These are phyloP conservation scores for Heliangelus exortis DNA, from an alignment of 2,797 vertebrate genomes.

Conservation along the genomic window DNA sequence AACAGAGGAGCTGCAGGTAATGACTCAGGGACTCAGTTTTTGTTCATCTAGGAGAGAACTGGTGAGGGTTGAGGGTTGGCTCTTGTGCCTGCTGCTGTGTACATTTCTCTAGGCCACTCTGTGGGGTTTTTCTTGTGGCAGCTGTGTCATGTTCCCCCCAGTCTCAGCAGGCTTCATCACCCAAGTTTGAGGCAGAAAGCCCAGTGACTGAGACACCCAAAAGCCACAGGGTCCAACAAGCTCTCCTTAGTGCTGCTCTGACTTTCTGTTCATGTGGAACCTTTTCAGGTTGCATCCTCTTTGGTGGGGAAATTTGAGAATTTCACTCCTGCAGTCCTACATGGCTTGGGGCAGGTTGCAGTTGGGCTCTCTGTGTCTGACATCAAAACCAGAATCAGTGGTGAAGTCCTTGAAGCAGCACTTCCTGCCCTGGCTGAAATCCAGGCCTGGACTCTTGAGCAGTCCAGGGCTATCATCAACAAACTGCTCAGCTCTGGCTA, in stretches of 20 bases:
- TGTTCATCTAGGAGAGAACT: no score
- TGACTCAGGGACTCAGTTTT: rapidly evolving
- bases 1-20: slow-evolving; percentile 43
- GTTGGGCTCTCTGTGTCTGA: background rate
- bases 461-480: background rate
- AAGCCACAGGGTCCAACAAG: rapidly evolving
- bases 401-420: background rate
- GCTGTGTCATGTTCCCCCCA: background rate
- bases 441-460: background rate
- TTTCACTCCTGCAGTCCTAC: background rate
- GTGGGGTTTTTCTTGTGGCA: background rate
- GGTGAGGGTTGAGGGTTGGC: background rate
- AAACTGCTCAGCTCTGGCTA: slow-evolving; percentile 36
- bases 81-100: background rate
- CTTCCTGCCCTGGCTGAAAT: slow-evolving; percentile 16
- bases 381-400: slow-evolving; percentile 1
- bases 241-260: background rate
- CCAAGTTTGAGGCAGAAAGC: background rate
- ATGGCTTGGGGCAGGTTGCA: slow-evolving; percentile 9
- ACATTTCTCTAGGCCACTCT: background rate
- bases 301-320: slow-evolving; percentile 20
- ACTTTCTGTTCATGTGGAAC: background rate
- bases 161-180: background rate
- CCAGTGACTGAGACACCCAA: background rate
- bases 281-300: slow-evolving; percentile 33